A percentile compares a stretch with the other conserved stretches of the same genome.
Evolutionary conservation across 2,888 invertebrate species (phyloP).

Genomic region (Lithosia quadra): DNA sequence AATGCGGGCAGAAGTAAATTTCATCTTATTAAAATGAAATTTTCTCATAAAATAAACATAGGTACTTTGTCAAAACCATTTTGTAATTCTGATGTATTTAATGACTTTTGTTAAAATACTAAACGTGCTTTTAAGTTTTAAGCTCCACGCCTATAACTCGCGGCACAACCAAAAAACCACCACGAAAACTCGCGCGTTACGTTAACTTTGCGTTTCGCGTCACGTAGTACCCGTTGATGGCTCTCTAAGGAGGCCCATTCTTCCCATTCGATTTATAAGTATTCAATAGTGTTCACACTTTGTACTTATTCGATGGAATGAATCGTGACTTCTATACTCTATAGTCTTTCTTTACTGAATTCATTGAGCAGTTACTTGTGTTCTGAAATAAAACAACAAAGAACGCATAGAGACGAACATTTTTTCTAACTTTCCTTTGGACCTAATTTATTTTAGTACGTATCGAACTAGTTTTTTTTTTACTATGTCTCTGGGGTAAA

Average conservation of each 20-base stretch:
- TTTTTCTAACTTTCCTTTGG: background rate
- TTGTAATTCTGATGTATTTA: no score
- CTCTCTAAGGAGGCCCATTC: constrained; percentile 67
- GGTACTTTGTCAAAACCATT: no score
- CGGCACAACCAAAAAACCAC: constrained; percentile 46
- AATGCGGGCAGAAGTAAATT: no score
- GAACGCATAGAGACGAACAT: background rate
- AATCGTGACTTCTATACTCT: constrained; percentile 44
- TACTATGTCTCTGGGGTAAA: no score
- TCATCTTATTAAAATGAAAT: no score
- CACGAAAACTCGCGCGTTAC: constrained; percentile 61
- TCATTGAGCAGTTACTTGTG: background rate
- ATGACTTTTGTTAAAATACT: no score
- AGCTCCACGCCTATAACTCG: constrained; percentile 28
- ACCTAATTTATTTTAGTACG: background rate
- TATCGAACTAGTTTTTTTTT: background rate
- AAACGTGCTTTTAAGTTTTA: background rate
- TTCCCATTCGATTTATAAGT: constrained; percentile 70
- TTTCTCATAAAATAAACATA: no score
- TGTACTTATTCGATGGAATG: constrained; percentile 54
- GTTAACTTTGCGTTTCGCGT: constrained; percentile 67
- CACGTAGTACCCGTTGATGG: constrained; percentile 70
- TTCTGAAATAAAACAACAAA: background rate
- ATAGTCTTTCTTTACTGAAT: constrained; percentile 45
- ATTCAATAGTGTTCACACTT: constrained; percentile 72